Evolutionary conservation across 2,797 vertebrate genomes (phyloP).

Genomic region (Silurus aristotelis): DNA sequence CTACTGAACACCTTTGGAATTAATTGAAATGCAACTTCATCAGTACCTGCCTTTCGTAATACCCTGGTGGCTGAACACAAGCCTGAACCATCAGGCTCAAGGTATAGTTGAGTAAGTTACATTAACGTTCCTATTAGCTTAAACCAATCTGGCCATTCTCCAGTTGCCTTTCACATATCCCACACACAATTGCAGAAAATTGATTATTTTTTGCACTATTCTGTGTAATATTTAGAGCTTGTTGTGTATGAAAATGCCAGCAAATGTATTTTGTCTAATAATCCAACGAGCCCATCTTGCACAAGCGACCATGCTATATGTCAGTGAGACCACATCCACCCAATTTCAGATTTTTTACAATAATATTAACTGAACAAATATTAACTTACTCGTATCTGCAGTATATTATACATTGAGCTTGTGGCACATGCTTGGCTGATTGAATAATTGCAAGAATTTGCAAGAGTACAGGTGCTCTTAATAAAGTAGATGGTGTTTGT

Average conservation of each 20-base stretch:
- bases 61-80: neutral
- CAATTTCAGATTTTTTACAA: neutral
- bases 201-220: neutral
- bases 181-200: neutral
- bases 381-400: neutral
- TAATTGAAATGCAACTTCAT: neutral
- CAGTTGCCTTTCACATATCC: neutral
- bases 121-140: neutral
- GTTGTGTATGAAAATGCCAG: neutral
- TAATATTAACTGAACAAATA: neutral
- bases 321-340: neutral
- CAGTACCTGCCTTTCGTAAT: no score
- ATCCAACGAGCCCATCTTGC: neutral
- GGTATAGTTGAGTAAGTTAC: no score
- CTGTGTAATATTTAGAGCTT: neutral
- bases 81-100: no score
- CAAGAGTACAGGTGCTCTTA: neutral
- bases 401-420: neutral
- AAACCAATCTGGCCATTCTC: neutral
- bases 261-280: neutral
- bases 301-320: neutral
- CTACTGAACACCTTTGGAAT: neutral
- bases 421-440: neutral
- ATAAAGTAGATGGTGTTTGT: neutral
- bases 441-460: neutral